Conservation (phyloP, 2,113 vertebrate species). For the Xiphias gladius region DNA sequence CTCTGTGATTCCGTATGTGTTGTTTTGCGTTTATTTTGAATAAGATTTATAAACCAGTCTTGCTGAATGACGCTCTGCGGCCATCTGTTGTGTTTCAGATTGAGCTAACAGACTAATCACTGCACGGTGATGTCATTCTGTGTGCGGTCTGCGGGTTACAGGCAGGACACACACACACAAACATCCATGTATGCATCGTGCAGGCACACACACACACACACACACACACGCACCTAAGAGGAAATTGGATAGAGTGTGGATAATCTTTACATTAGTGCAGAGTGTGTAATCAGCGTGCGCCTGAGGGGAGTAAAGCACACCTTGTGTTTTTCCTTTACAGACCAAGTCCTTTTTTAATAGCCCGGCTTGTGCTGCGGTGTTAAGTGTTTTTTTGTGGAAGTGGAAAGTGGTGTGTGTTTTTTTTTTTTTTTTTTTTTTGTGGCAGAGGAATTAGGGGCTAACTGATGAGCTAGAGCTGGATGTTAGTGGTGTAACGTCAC, state of each 20-base stretch:
- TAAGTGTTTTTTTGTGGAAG: conserved; percentile 40
- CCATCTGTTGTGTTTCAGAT: conserved; percentile 47
- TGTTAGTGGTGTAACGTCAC: conserved; percentile 17
- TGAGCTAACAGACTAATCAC: conserved; percentile 61
- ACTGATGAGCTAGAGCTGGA: conserved; percentile 17
- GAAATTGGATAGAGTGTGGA: conserved; percentile 71
- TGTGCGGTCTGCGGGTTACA: conserved; percentile 60
- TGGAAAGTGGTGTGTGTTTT: neutral
- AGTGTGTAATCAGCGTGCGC: conserved; percentile 70
- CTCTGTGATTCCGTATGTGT: conserved; percentile 4
- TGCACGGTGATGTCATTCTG: conserved; percentile 74
- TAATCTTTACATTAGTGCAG: conserved; percentile 72
- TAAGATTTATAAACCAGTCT: conserved; percentile 2
- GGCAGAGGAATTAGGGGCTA: conserved; percentile 37
- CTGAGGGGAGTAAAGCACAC: conserved; percentile 63
- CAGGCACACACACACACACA: neutral
- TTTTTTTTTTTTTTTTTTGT: neutral
- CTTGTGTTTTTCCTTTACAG: conserved; percentile 64
- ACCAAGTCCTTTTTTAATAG: conserved; percentile 23
- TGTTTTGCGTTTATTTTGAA: conserved; percentile 11
- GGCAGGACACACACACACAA: conserved; percentile 21
- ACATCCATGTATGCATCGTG: neutral
- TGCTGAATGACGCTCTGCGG: conserved; percentile 20
- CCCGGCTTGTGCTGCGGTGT: conserved; percentile 32
- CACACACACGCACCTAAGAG: conserved; percentile 7